A percentile compares a stretch with the other conserved stretches of the same genome.
phyloP scores from a whole-genome alignment of 2,113 vertebrate genomes.

The Neoarius graeffei region DNA sequence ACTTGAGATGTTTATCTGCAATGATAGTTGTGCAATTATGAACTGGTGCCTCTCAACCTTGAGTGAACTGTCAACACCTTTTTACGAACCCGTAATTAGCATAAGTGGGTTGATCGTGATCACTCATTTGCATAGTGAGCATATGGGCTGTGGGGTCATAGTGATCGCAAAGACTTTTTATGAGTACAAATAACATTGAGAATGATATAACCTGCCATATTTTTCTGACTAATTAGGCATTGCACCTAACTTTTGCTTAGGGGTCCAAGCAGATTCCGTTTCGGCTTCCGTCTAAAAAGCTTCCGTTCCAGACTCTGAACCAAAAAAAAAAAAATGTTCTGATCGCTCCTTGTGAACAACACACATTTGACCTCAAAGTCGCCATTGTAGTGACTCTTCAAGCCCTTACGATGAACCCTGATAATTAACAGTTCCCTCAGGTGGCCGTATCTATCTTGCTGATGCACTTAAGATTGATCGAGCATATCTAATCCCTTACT shows the following conservation, averaged over 20 bases:
- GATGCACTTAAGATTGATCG: conserved; percentile 34
- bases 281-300: background rate
- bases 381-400: background rate
- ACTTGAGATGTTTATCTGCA: background rate
- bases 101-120: background rate
- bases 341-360: background rate
- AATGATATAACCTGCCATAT: background rate
- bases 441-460: conserved; percentile 4
- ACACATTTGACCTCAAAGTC: background rate
- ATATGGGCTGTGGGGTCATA: background rate
- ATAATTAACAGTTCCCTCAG: conserved; percentile 19
- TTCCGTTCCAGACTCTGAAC: background rate
- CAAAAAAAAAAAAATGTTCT: background rate
- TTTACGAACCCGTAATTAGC: background rate
- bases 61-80: background rate
- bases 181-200: background rate
- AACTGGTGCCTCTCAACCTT: background rate
- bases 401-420: background rate
- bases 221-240: background rate
- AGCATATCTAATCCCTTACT: conserved; percentile 21
- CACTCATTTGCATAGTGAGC: background rate
- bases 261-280: background rate
- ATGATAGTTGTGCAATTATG: background rate
- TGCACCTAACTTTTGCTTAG: background rate
- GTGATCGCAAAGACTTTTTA: background rate